phyloP scores from a whole-genome alignment of 2,113 vertebrate genomes.

The Siniperca knerii region DNA sequence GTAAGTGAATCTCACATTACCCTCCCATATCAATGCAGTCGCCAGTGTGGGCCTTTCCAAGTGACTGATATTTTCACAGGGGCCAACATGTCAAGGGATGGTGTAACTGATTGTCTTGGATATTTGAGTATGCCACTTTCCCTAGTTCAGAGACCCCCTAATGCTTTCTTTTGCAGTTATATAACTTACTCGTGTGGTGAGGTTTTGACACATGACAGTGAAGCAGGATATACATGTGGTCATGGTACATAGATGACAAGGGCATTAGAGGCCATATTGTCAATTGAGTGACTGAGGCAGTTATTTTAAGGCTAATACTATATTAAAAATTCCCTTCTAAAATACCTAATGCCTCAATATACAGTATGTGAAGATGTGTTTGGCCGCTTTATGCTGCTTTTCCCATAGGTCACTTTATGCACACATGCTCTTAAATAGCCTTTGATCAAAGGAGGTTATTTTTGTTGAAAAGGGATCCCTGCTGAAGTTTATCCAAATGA shows the following conservation, averaged over 20 bases:
- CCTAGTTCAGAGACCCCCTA: constrained; percentile 80
- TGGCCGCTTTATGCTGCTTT: neutral
- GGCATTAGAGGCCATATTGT: constrained; percentile 21
- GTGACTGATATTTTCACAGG: constrained; percentile 92
- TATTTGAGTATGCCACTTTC: constrained; percentile 87
- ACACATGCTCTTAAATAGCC: constrained; percentile 31
- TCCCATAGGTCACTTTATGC: constrained; percentile 15
- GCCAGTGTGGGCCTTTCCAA: constrained; percentile 92
- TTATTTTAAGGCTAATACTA: constrained; percentile 5
- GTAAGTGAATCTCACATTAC: constrained; percentile 90
- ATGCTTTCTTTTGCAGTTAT: constrained; percentile 70
- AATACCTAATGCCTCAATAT: neutral
- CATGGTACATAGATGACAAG: constrained; percentile 32
- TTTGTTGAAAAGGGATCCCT: constrained; percentile 37
- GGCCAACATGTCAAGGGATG: constrained; percentile 89
- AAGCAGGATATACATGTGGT: constrained; percentile 48
- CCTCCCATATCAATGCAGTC: constrained; percentile 82
- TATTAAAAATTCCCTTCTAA: neutral
- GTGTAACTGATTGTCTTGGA: constrained; percentile 91
- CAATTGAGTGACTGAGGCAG: neutral
- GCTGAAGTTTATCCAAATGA: constrained; percentile 54
- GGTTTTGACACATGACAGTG: constrained; percentile 59
- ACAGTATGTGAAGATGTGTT: neutral
- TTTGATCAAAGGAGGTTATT: constrained; percentile 52
- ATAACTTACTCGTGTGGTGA: constrained; percentile 51